Evolutionary conservation across 2,888 invertebrate species (phyloP).

Genomic region (Punctoribates punctum): DNA sequence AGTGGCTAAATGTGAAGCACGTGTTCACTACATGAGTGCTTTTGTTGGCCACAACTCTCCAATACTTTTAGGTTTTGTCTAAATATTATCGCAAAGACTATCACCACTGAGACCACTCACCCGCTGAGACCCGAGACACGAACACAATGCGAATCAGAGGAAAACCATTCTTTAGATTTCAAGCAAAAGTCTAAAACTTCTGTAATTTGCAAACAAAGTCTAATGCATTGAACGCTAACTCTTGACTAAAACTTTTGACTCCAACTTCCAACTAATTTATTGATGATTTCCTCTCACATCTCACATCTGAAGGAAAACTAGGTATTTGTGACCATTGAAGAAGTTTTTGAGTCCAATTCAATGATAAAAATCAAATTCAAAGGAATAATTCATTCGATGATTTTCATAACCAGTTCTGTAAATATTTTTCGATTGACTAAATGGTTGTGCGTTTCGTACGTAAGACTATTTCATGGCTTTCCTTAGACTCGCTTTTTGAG

Average conservation of each 20-base stretch:
- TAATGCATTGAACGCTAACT: too few species aligned
- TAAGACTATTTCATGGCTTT: slow-evolving; percentile 21
- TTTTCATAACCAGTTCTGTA: slow-evolving; percentile 35
- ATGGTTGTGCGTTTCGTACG: background rate
- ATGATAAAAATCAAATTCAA: background rate
- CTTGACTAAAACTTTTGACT: too few species aligned
- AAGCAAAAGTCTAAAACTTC: background rate
- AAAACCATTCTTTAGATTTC: slow-evolving; percentile 2
- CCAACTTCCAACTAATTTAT: too few species aligned
- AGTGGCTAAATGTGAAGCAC: slow-evolving; percentile 15
- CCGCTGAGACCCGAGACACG: slow-evolving; percentile 11
- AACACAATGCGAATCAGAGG: background rate
- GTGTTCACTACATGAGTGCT: slow-evolving; percentile 31
- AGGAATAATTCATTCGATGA: background rate
- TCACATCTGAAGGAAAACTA: background rate
- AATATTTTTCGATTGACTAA: slow-evolving; percentile 26
- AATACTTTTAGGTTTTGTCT: background rate
- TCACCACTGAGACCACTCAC: background rate
- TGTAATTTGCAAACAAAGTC: too few species aligned
- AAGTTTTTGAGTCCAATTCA: too few species aligned
- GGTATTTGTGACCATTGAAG: too few species aligned
- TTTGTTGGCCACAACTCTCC: background rate
- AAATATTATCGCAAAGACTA: background rate
- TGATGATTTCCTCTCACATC: too few species aligned
- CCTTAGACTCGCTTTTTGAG: background rate